Percentiles rank a stretch among this genome's conserved stretches.
Evolutionary conservation across 1,140 invertebrate species (phyloP).

Genomic region (Lasioglossum baleicum): DNA sequence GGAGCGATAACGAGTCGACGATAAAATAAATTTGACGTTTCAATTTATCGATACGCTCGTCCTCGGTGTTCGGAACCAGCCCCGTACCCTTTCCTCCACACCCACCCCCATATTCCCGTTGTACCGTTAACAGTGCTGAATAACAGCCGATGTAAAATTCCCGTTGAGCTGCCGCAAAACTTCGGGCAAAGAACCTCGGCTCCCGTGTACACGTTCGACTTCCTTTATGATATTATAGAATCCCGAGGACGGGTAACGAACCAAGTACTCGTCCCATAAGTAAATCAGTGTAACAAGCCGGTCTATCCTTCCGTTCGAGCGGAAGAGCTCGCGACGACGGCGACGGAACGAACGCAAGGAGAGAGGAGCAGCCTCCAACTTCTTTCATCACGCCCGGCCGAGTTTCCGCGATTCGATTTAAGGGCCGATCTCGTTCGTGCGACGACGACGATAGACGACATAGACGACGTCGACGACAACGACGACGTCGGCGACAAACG

Average conservation of each 20-base stretch:
- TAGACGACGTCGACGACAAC: too few relatives aligned
- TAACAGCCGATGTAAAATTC: slow-evolving; percentile 39
- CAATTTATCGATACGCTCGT: slow-evolving; percentile 54
- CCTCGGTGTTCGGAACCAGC: background rate
- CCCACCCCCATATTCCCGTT: too few relatives aligned
- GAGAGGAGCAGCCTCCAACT: slow-evolving; percentile 45
- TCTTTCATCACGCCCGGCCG: slow-evolving; percentile 59
- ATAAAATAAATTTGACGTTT: slow-evolving; percentile 65
- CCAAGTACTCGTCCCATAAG: slow-evolving; percentile 60
- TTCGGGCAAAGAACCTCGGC: background rate
- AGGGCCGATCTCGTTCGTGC: slow-evolving; percentile 53
- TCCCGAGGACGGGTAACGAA: slow-evolving; percentile 61
- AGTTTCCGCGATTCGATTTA: slow-evolving; percentile 60
- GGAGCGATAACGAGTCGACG: slow-evolving; percentile 52
- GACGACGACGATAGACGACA: background rate
- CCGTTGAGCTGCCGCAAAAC: slow-evolving; percentile 32
- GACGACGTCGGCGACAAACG: background rate
- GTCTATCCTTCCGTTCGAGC: slow-evolving; percentile 58
- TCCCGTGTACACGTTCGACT: slow-evolving; percentile 35
- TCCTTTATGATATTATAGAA: slow-evolving; percentile 58
- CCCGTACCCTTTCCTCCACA: too few relatives aligned
- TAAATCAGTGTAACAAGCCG: slow-evolving; percentile 67
- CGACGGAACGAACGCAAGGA: slow-evolving; percentile 34
- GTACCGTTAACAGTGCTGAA: slow-evolving; percentile 16
- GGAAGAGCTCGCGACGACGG: slow-evolving; percentile 53